phyloP scores from a whole-genome alignment of 2,888 invertebrate genomes.

The Automeris io region DNA sequence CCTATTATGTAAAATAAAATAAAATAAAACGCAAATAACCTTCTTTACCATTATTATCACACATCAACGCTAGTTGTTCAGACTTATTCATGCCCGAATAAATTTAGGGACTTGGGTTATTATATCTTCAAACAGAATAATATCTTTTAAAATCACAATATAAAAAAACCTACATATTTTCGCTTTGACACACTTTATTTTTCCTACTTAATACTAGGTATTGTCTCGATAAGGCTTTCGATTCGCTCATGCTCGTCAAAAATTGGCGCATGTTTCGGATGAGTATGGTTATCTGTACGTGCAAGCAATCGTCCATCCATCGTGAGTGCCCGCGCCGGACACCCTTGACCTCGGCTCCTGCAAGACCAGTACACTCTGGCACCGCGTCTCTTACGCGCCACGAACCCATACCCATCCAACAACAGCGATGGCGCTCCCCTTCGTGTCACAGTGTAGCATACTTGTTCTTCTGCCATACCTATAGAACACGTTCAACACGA shows the following conservation, averaged over 20 bases:
- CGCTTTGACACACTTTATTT: no score
- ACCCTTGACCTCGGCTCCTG: constrained; percentile 46
- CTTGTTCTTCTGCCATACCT: constrained; percentile 31
- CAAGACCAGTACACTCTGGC: constrained; percentile 66
- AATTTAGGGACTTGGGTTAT: no score
- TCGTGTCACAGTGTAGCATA: constrained; percentile 60
- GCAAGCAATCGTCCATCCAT: constrained; percentile 44
- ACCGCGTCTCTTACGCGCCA: constrained; percentile 62
- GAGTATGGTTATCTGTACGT: constrained; percentile 41
- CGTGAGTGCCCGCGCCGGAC: constrained; percentile 58
- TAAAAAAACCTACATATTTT: background rate
- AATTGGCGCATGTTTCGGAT: constrained; percentile 35
- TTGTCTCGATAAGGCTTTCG: constrained; percentile 63
- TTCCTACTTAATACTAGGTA: no score
- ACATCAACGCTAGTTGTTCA: no score
- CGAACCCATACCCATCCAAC: constrained; percentile 52
- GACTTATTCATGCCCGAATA: no score
- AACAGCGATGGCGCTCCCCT: constrained; percentile 63
- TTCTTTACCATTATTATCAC: no score
- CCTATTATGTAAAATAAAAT: no score
- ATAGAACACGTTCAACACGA: constrained; percentile 9
- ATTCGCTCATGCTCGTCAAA: constrained; percentile 44
- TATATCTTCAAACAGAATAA: background rate
- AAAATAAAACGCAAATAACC: no score
- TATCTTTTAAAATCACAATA: background rate